Conservation (phyloP, 2,888 invertebrate genomes). For the Heliconius charithonia region DNA sequence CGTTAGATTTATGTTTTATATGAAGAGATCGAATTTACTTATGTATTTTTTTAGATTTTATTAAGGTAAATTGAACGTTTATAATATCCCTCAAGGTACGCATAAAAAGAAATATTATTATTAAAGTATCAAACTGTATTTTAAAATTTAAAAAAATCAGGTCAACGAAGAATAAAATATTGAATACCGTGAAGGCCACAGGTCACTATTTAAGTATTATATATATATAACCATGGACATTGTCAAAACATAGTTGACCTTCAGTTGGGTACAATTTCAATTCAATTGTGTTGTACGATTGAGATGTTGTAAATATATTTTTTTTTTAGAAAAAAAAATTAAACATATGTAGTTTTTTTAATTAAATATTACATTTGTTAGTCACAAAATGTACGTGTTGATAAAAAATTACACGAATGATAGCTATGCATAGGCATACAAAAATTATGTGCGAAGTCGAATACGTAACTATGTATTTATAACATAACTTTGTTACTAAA, state of each 20-base stretch:
- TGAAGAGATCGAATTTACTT: not conserved
- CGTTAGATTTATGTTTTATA: not conserved
- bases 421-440: not conserved
- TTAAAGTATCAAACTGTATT: not conserved
- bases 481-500: no score
- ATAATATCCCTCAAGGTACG: not conserved
- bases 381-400: no score
- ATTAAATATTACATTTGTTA: no score
- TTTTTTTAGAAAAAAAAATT: no score
- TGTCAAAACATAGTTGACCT: slow-evolving; percentile 25
- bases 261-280: slow-evolving; percentile 9
- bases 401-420: not conserved
- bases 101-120: not conserved
- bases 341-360: no score
- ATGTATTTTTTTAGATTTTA: not conserved
- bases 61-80: not conserved
- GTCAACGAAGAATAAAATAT: slow-evolving; percentile 5
- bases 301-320: no score
- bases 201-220: not conserved
- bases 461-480: no score
- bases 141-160: not conserved
- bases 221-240: slow-evolving; percentile 23
- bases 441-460: not conserved
- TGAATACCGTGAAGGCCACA: slow-evolving; percentile 10
- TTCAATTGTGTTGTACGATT: not conserved